Base-by-base conservation (phyloP, 2,113 vertebrate genomes). In the Antechinus flavipes region DNA sequence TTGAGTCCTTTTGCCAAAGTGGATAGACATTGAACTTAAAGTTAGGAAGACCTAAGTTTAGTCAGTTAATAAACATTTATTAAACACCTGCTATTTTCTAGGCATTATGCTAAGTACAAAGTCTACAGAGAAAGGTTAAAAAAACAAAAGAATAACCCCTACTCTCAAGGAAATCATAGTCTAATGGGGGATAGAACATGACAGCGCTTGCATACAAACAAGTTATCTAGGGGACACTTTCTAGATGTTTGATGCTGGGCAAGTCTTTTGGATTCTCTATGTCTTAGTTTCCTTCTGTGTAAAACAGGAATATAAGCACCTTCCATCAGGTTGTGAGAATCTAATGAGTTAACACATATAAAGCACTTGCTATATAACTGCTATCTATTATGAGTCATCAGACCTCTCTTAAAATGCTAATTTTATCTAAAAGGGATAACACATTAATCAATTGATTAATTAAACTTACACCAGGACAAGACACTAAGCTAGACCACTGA, bases 391-490 rank as follows among this genome's bases (percentile, higher is more conserved):
- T 84, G 68, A 84, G n/a, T 84, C 68, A 84, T 42, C 68, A 84
- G 68, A 23, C 68, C n/a, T 42, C 68, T 84, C n/a, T 84, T 84
- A 84, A 84, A 84, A 84, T 84, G 68, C n/a, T 84, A 84, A 84
- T 84, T 42, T 84, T 84, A 22, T 84, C 68, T 84, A 84, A 84
- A 84, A 84, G n/a, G 68, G 68, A 84, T 84, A 84, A 84, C 68
- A 84, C 68, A 84, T 84, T 84, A 84, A 84, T 84, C 68, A 42
- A 84, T 84, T 84, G 68, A 84, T 42, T 84, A 84, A 84, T 84
- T 84, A 84, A 42, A n/a, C 68, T n/a, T 42, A 42, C n/a, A 42
- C 50, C 55, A 58, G 9, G 55, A 97, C 55, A 96, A 94, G 90
- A 84, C 68, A 84, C 16, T n/a, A 89, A 93, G 55, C 24, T 35